Percentiles rank a stretch among this genome's conserved stretches.
These are phyloP conservation scores for Clarias fuscus DNA, from an alignment of 2,797 vertebrate genomes.

Conservation along the genomic window DNA sequence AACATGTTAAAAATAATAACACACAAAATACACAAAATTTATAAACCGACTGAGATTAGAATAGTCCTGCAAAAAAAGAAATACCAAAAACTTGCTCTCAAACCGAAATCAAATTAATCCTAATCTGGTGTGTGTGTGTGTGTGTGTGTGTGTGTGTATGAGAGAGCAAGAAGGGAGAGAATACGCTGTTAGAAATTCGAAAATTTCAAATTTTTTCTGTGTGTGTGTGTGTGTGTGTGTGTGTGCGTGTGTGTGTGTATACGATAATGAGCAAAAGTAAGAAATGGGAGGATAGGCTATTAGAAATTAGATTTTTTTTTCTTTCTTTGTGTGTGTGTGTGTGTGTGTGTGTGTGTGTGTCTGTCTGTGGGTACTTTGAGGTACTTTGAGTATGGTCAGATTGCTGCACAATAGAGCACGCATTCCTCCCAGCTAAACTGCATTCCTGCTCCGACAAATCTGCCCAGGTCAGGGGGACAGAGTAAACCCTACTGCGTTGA, in stretches of 20 bases:
- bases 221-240: no score
- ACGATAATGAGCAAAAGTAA: background rate
- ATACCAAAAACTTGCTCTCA: background rate
- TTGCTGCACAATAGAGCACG: slow-evolving; percentile 27
- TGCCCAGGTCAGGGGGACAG: slow-evolving; percentile 20
- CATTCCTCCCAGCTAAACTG: slow-evolving; percentile 10
- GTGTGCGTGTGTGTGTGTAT: background rate
- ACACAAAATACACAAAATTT: background rate
- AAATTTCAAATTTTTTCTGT: background rate
- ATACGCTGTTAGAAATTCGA: background rate
- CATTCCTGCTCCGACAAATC: slow-evolving; percentile 34
- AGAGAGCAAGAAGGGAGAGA: background rate
- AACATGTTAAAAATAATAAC: background rate
- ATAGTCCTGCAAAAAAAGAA: background rate
- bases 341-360: slow-evolving; percentile 2
- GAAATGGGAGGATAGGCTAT: no score
- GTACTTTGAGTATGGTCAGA: slow-evolving; percentile 28
- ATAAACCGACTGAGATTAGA: no score
- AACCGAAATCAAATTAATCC: background rate
- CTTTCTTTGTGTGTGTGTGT: background rate
- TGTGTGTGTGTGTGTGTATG: background rate
- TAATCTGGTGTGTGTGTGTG: background rate
- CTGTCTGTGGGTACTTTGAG: slow-evolving; percentile 3
- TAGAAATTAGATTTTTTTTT: no score
- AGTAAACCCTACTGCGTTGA: background rate